Conservation (phyloP, 2,113 vertebrate genomes). For the Dipodomys ordii region DNA sequence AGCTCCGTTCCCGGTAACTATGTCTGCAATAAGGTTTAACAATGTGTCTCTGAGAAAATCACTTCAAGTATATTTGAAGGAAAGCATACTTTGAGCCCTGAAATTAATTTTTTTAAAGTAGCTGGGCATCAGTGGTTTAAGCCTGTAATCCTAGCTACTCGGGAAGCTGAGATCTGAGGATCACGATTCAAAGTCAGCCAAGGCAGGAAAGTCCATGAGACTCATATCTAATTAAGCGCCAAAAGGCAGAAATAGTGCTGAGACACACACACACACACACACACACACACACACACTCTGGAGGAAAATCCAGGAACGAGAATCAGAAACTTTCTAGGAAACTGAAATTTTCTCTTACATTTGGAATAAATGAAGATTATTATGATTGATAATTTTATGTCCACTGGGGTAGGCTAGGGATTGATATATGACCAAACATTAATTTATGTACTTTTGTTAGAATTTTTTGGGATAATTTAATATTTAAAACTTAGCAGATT, state of each 20-base stretch:
- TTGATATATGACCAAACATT: not conserved
- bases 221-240: too few relatives aligned
- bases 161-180: too few relatives aligned
- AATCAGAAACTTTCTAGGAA: not conserved
- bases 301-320: not conserved
- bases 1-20: not conserved
- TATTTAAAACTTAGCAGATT: not conserved
- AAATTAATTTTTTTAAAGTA: not conserved
- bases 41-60: not conserved
- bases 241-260: too few relatives aligned
- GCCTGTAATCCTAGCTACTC: too few relatives aligned
- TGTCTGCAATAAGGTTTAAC: not conserved
- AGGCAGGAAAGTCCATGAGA: too few relatives aligned
- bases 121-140: too few relatives aligned
- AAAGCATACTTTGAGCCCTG: not conserved
- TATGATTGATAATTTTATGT: not conserved
- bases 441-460: not conserved
- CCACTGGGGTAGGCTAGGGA: not conserved
- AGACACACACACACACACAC: too few relatives aligned
- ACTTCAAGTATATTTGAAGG: not conserved
- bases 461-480: not conserved
- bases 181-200: too few relatives aligned
- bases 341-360: not conserved
- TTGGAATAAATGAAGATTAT: conserved; percentile 8
- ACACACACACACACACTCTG: not conserved